Base-by-base conservation (phyloP, 2,113 vertebrate genomes). In the Ploceus nigricollis region DNA sequence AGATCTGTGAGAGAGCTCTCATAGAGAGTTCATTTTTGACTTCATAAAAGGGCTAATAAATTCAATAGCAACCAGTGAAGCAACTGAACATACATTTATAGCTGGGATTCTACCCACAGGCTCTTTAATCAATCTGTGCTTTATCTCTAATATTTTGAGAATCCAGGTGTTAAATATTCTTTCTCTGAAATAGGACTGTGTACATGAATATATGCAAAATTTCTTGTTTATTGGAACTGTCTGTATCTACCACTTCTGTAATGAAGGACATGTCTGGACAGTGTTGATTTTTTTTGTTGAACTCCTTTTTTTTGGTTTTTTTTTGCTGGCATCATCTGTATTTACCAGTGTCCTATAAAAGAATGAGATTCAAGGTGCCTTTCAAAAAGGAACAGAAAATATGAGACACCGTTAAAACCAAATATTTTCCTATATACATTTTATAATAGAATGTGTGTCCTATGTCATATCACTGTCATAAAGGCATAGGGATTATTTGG, bases 281-380 rank as follows among this genome's bases (percentile, higher is more conserved):
- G 5, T 4, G 20, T n/a, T 39, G 33, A 3, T 14, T 15, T 45
- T 45, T 45, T 50, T 27, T 23, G 1, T 69, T 60, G 23, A 19
- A 18, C 8, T 75, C 35, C 5, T 23, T 2, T 24, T 21, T 31
- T 33, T 27, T 19, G 25, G 17, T 19, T 10, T 51, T n/a, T 45
- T 47, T 12, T 44, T 16, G 0, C 17, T 50, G 33, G 1, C 2
- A 35, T 21, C 1, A 1, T 50, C 28, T 81, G 2, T 56, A 77
- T 70, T 90, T 73, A 45, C 10, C 9, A 35, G 1, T 61, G 6
- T 47, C 10, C 47, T 68, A 44, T 37, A 47, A 82, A 92, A 60
- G 23, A 61, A 33, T n/a, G 33, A 81, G 4, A 87, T 33, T 73
- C 47, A 51, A 82, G 10, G 20, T 21, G 22, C 39, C 20, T 87